Conservation (phyloP, 2,888 invertebrate species). For the Athalia cordata region DNA sequence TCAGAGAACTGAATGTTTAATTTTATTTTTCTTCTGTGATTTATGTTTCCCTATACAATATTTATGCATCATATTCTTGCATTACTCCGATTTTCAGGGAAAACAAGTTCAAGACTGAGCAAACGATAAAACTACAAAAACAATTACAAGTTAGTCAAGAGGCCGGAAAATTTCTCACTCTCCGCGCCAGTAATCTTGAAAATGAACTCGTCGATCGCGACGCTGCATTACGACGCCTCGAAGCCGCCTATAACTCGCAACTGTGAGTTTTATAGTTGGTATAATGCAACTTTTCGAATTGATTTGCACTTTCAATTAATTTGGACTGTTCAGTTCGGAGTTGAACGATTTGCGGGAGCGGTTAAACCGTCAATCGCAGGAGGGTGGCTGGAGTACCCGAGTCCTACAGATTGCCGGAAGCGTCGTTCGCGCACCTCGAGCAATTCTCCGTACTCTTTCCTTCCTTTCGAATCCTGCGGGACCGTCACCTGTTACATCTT, state of each 20-base stretch:
- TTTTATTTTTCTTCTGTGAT: background rate
- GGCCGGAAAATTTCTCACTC: slow-evolving; percentile 54
- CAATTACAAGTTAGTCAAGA: slow-evolving; percentile 59
- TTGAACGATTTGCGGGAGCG: slow-evolving; percentile 63
- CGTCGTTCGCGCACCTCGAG: slow-evolving; percentile 65
- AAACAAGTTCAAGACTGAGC: slow-evolving; percentile 57
- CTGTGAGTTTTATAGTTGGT: slow-evolving; percentile 55
- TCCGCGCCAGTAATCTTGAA: slow-evolving; percentile 58
- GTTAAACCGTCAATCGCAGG: slow-evolving; percentile 61
- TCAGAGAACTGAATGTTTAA: background rate
- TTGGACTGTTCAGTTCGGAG: slow-evolving; percentile 54
- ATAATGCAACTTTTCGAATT: too few species aligned
- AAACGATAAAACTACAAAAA: slow-evolving; percentile 58
- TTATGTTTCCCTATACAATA: too few species aligned
- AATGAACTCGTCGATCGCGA: slow-evolving; percentile 62
- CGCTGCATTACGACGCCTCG: slow-evolving; percentile 60
- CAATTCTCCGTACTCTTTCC: slow-evolving; percentile 65
- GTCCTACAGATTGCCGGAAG: slow-evolving; percentile 68
- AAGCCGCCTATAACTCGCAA: slow-evolving; percentile 62
- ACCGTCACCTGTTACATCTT: slow-evolving; percentile 51
- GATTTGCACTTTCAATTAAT: background rate
- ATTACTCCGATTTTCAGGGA: slow-evolving; percentile 19
- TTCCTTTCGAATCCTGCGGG: slow-evolving; percentile 58
- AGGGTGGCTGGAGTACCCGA: slow-evolving; percentile 65
- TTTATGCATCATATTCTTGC: too few species aligned